Evolutionary conservation across 2,113 vertebrate species (phyloP), one percentile per base, ranked within the genome.

Genomic region (Chloebia gouldiae): DNA sequence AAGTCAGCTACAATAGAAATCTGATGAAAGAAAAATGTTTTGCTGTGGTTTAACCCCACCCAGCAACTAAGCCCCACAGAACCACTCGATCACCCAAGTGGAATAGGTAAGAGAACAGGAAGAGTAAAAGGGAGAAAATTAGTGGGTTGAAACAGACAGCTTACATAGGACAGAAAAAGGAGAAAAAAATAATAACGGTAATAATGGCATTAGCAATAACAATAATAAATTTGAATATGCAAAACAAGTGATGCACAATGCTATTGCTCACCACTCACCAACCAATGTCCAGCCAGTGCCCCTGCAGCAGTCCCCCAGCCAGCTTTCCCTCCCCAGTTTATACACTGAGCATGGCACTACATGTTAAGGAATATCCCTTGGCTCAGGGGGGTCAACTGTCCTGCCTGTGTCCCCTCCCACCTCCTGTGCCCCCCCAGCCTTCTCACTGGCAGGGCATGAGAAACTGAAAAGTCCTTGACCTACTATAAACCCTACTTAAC

Each of bases 391-490:
- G 35, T 69, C 40, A 42, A 1, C 25, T 60, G 28, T 89, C 28
- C 61, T 61, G 86, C 24, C 69, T 53, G 53, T 54, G 47, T 40
- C 61, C 56, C 42, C 42, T 70, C 56, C 47, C 64, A 69, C 1
- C 18, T 63, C 35, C 49, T 33, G 22, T 0, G 0, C 42, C 71
- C 69, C 22, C 31, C 49, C 35, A 77, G 49, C 40, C 56, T 37
- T 42, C 22, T 49, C 0, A 0, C 35, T 23, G 15, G n/a, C 15
- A 37, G 22, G 42, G 10, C 10, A 42, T 4, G 31, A 70, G 64
- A 70, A 70, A 16, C 31, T 56, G 35, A 28, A n/a, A 63, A 57
- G 42, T 76, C 42, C 56, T 77, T 70, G 79, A 70, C 35, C 27
- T 56, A 9, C 12, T 33, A 10, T 50, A 77, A 90, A 70, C 31